Conservation (phyloP, 2,113 vertebrate genomes). For the Engraulis encrasicolus region DNA sequence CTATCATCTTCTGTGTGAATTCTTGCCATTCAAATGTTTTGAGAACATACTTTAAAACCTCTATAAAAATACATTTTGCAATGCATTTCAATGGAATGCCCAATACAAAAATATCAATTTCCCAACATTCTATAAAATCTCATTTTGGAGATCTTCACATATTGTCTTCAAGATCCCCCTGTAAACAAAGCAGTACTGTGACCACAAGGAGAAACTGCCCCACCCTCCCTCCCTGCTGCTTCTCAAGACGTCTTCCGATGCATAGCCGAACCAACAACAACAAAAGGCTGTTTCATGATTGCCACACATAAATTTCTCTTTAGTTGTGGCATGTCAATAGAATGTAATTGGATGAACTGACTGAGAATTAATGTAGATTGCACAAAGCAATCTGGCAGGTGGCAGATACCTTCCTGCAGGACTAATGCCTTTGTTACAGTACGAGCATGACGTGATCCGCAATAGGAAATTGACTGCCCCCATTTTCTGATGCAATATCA, state of each 20-base stretch:
- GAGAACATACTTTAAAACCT: too few relatives aligned
- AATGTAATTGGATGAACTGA: slow-evolving; percentile 66
- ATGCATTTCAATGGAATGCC: too few relatives aligned
- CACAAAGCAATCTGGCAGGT: slow-evolving; percentile 57
- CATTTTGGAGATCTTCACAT: not conserved
- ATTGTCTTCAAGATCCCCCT: not conserved
- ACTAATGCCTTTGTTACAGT: slow-evolving; percentile 64
- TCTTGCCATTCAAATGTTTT: too few relatives aligned
- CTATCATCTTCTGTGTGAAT: too few relatives aligned
- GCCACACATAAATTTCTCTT: slow-evolving; percentile 42
- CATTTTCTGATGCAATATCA: slow-evolving; percentile 39
- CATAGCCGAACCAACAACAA: slow-evolving; percentile 39
- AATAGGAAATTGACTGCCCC: slow-evolving; percentile 53
- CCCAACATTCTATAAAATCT: too few relatives aligned
- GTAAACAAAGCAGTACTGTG: not conserved
- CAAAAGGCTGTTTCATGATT: slow-evolving; percentile 54
- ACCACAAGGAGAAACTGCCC: not conserved
- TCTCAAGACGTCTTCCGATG: slow-evolving; percentile 27
- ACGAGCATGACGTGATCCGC: slow-evolving; percentile 50
- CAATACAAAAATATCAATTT: too few relatives aligned
- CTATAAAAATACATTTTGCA: too few relatives aligned
- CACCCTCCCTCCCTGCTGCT: not conserved
- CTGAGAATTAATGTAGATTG: slow-evolving; percentile 58
- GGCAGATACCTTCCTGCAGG: slow-evolving; percentile 57
- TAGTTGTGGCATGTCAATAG: slow-evolving; percentile 58